Evolutionary conservation across 2,888 invertebrate genomes (phyloP).

Genomic region (Ganaspis brasiliensis): DNA sequence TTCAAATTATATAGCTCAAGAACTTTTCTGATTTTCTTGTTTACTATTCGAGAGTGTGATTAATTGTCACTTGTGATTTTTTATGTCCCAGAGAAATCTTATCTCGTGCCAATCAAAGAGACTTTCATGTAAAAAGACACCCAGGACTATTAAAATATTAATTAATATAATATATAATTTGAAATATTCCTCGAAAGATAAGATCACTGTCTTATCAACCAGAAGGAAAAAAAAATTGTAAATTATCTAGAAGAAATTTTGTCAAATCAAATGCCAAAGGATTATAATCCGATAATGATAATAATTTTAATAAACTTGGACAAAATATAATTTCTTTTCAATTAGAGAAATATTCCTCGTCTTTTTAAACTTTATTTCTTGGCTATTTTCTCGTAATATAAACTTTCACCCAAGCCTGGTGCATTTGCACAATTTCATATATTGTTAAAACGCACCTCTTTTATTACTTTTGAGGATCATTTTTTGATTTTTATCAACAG

Average conservation of each 20-base stretch:
- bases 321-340: no score
- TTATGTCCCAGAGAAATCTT: not conserved
- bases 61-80: not conserved
- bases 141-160: not conserved
- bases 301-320: no score
- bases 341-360: no score
- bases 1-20: not conserved
- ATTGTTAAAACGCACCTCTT: no score
- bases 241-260: not conserved
- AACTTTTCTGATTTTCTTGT: not conserved
- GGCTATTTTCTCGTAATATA: not conserved
- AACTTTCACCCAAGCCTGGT: not conserved
- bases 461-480: not conserved
- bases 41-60: not conserved
- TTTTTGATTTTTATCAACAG: constrained; percentile 15
- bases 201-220: no score
- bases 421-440: not conserved
- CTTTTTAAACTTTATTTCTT: no score
- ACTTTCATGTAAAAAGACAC: not conserved
- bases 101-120: not conserved
- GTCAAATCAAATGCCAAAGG: no score
- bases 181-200: no score
- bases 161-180: not conserved
- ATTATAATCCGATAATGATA: no score
- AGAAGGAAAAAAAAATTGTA: not conserved